Conservation (phyloP, 2,113 vertebrate species). For the Platanista minor region DNA sequence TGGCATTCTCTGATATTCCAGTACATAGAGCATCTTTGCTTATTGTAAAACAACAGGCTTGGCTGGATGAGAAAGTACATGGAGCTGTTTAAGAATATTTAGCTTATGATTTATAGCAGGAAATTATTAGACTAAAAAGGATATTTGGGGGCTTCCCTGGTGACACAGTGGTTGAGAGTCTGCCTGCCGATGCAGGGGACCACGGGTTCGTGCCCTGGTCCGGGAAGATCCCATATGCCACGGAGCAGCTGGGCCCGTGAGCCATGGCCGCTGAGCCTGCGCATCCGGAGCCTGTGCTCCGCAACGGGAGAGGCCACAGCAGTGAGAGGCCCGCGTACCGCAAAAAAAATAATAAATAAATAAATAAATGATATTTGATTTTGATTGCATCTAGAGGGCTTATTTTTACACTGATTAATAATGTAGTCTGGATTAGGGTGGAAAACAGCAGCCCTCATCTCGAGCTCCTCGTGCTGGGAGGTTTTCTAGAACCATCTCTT, state of each 20-base stretch:
- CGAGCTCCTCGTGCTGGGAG: not conserved
- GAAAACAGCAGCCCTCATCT: not conserved
- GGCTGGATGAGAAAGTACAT: not conserved
- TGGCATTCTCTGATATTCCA: not conserved
- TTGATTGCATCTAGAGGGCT: not conserved
- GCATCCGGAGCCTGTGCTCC: no score
- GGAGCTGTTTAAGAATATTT: slow-evolving; percentile 19
- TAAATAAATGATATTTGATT: no score
- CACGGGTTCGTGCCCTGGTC: no score
- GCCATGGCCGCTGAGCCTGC: no score
- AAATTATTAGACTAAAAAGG: slow-evolving; percentile 6
- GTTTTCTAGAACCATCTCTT: slow-evolving; percentile 1
- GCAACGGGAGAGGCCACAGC: no score
- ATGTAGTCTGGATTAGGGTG: not conserved
- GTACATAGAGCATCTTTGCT: slow-evolving; percentile 7
- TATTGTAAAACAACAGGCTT: not conserved
- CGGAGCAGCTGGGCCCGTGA: no score
- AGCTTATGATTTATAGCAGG: slow-evolving; percentile 1
- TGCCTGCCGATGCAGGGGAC: no score
- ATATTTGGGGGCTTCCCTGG: no score
- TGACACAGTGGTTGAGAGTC: no score
- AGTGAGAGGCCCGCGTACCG: no score
- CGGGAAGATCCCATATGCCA: no score
- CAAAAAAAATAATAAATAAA: no score
- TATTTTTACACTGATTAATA: slow-evolving; percentile 11